Evolutionary conservation across 2,113 vertebrate species (phyloP), one percentile per base, ranked within the genome.

Genomic region (Sebastes schlegelii): DNA sequence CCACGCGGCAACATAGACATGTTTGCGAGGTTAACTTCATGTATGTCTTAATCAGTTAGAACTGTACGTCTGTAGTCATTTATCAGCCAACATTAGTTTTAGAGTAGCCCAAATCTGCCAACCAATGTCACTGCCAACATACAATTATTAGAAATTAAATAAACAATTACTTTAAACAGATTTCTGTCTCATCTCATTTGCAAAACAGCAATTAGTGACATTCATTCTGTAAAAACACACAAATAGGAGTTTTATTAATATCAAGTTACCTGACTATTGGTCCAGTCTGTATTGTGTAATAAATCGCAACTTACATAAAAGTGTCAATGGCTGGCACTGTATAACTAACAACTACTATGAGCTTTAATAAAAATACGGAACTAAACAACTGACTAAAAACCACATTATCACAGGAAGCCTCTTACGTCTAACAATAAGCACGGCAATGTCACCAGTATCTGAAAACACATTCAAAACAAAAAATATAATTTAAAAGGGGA

Each of bases 331-430:
- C 19, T 67, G 43, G 12, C 42, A 21, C 7, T 52, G 34, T 12
- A 10, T 45, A 40, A 54, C 16, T 23, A 17, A 12, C 40, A 11
- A 51, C 8, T 51, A 19, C 49, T 16, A 6, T 2, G 0, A 58
- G 6, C 26, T 52, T 58, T 67, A 4, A 43, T 2, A 34, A 55
- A 34, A 63, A 26, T 49, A 17, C 2, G 55, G 61, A 65, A 55
- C 49, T 46, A 79, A 64, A 48, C 68, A 6, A 48, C 17, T 62
- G 34, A 62, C 60, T 62, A 42, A 72, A 34, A 65, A 51, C 79
- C 10, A 49, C 26, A 11, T 43, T 14, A n/a, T 11, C 46, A 54
- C 40, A 42, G 58, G 11, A 51, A 19, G 19, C 10, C 12, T 17
- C 2, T 12, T 23, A 17, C 8, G 5, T 66, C 8, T n/a, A 26